These are phyloP conservation scores for Tetraodon nigroviridis DNA, from an alignment of 2,113 vertebrate species.

Conservation along the genomic window DNA sequence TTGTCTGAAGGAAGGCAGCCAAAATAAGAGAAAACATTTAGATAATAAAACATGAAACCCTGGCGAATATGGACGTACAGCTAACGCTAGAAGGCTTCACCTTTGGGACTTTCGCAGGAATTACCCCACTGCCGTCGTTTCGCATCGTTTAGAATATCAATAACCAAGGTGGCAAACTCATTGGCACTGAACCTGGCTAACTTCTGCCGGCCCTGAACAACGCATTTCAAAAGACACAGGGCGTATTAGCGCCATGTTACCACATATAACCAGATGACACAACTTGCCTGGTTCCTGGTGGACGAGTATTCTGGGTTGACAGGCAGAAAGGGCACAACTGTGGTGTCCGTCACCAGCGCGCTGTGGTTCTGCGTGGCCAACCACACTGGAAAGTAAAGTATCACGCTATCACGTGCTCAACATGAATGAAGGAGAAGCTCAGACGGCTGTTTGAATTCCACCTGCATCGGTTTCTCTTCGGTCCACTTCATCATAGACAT, in stretches of 20 bases:
- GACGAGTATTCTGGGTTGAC: slow-evolving; percentile 98
- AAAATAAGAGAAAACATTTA: slow-evolving; percentile 10
- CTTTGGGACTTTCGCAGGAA: slow-evolving; percentile 84
- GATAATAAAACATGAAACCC: slow-evolving; percentile 13
- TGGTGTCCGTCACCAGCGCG: slow-evolving; percentile 93
- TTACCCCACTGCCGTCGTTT: slow-evolving; percentile 93
- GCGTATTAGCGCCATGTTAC: neutral
- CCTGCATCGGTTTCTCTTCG: slow-evolving; percentile 96
- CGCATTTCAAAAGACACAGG: neutral
- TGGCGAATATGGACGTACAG: neutral
- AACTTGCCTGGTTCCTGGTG: slow-evolving; percentile 93
- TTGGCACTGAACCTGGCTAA: slow-evolving; percentile 95
- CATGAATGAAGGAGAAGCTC: neutral
- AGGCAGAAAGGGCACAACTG: slow-evolving; percentile 93
- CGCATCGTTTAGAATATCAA: slow-evolving; percentile 95
- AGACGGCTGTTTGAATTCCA: slow-evolving; percentile 41
- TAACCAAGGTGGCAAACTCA: slow-evolving; percentile 93
- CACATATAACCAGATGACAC: neutral
- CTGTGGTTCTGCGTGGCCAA: slow-evolving; percentile 97
- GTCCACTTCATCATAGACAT: slow-evolving; percentile 98
- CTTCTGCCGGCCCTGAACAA: slow-evolving; percentile 89
- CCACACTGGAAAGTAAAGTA: slow-evolving; percentile 77
- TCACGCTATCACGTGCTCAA: too few relatives aligned
- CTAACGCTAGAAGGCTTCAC: slow-evolving; percentile 57
- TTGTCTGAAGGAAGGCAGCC: slow-evolving; percentile 75